These are phyloP conservation scores for Anoplophora glabripennis DNA, from an alignment of 1,140 invertebrate species.

Conservation along the genomic window DNA sequence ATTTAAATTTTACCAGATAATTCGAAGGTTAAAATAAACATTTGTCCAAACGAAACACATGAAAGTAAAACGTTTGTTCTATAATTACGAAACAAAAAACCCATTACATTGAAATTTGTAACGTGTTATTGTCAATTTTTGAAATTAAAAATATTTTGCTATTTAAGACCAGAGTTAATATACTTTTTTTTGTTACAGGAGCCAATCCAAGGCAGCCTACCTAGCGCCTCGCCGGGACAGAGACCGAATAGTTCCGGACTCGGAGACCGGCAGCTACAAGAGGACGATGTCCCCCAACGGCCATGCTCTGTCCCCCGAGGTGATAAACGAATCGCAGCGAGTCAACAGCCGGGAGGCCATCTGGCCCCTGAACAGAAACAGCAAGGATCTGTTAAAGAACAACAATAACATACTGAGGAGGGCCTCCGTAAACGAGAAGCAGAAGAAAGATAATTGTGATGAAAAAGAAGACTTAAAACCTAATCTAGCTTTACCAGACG, in stretches of 20 bases:
- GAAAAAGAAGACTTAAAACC: constrained; percentile 35
- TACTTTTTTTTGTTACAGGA: constrained; percentile 58
- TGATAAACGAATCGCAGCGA: constrained; percentile 28
- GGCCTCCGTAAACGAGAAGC: constrained; percentile 39
- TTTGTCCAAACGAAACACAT: too few relatives aligned
- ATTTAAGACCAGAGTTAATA: constrained; percentile 9
- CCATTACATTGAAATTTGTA: too few relatives aligned
- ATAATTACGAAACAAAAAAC: too few relatives aligned
- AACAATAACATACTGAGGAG: constrained; percentile 46
- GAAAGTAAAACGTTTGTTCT: too few relatives aligned
- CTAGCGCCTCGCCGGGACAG: constrained; percentile 66
- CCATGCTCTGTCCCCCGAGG: constrained; percentile 40
- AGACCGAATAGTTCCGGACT: constrained; percentile 58
- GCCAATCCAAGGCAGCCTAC: constrained; percentile 77
- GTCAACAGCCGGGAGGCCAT: constrained; percentile 49
- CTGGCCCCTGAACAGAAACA: constrained; percentile 42
- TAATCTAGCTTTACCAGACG: constrained; percentile 49
- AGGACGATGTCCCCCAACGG: constrained; percentile 70
- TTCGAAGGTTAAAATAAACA: too few relatives aligned
- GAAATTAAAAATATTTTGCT: too few relatives aligned
- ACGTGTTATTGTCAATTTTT: too few relatives aligned
- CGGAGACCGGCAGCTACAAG: constrained; percentile 74
- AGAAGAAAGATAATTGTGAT: constrained; percentile 41
- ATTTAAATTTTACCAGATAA: too few relatives aligned
- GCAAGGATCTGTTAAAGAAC: constrained; percentile 34